Conservation (phyloP, 2,113 vertebrate species). For the Melanocharis versteri region DNA sequence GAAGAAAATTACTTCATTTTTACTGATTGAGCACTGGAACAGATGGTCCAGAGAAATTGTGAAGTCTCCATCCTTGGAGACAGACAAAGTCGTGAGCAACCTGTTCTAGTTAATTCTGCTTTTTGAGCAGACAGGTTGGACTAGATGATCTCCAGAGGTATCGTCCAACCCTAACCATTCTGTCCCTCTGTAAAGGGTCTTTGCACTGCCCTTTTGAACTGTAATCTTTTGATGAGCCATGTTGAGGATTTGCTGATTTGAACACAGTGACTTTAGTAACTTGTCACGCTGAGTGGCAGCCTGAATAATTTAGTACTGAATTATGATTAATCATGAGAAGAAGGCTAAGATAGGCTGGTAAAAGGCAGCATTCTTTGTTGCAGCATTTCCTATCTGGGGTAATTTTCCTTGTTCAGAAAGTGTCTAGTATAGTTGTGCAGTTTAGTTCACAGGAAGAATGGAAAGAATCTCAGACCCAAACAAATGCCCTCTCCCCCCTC, state of each 20-base stretch:
- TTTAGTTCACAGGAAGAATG: background rate
- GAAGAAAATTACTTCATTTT: background rate
- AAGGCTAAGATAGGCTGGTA: background rate
- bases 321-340: background rate
- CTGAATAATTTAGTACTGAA: background rate
- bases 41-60: background rate
- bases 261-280: background rate
- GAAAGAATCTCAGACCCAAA: background rate
- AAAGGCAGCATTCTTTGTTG: background rate
- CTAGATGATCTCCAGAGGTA: background rate
- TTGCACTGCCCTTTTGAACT: background rate
- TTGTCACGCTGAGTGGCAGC: background rate
- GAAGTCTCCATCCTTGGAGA: background rate
- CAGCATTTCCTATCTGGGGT: background rate
- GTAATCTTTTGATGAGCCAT: background rate
- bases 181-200: background rate
- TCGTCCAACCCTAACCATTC: background rate
- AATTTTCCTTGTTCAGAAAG: background rate
- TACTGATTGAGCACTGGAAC: background rate
- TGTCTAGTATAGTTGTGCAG: background rate
- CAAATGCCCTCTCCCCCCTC: background rate
- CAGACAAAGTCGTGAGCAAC: background rate
- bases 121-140: background rate
- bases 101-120: background rate
- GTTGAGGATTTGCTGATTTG: background rate